Percentiles rank a stretch among this genome's conserved stretches.
Conservation (phyloP, 2,113 vertebrate species). For the Pomatorhinus ruficollis region DNA sequence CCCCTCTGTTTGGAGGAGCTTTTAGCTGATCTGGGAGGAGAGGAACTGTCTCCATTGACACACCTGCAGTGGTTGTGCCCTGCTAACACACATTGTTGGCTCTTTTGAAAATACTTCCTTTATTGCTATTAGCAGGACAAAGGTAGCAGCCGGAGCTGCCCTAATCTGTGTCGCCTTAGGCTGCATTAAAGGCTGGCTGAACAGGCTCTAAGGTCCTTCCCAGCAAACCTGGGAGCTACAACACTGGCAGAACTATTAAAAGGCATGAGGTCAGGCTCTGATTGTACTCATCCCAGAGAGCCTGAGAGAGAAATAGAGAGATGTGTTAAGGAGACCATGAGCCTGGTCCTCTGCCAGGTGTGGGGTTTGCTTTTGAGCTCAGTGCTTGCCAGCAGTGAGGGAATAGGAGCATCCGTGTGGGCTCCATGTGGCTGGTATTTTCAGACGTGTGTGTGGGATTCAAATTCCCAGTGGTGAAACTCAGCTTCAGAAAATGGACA, state of each 20-base stretch:
- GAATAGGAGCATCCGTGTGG: fast-evolving
- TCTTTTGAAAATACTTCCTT: not conserved
- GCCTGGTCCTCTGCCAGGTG: not conserved
- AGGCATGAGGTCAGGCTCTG: not conserved
- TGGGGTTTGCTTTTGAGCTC: not conserved
- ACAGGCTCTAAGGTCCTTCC: not conserved
- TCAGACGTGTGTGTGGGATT: not conserved
- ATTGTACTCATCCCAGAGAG: not conserved
- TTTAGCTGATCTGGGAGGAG: not conserved
- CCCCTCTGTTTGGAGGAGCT: not conserved
- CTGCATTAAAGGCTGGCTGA: not conserved
- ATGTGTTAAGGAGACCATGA: not conserved
- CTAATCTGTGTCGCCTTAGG: not conserved
- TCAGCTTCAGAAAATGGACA: not conserved
- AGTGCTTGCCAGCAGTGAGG: not conserved
- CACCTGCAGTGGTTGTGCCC: not conserved
- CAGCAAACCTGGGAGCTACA: not conserved
- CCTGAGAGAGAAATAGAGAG: not conserved
- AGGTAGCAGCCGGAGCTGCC: not conserved
- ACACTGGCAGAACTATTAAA: not conserved
- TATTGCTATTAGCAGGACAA: not conserved
- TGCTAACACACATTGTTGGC: not conserved
- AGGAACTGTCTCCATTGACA: not conserved
- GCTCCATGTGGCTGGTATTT: not conserved
- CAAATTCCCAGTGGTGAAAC: not conserved